Base-by-base conservation (phyloP, 1,140 invertebrate genomes). In the Drosophila burlai region DNA sequence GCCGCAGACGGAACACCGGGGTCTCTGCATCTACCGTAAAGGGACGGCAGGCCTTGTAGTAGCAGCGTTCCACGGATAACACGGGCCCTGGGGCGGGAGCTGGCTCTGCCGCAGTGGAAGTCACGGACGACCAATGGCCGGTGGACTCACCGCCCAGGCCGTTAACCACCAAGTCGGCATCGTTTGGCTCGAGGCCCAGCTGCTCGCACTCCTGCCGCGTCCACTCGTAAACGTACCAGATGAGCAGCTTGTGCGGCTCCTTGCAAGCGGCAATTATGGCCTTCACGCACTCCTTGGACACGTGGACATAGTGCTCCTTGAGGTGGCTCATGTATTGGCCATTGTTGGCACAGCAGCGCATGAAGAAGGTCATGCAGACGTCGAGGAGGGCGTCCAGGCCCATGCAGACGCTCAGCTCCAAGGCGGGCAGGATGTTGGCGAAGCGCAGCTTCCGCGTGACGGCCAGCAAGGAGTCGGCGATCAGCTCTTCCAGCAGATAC, bases 161-260 rank as follows among this genome's bases (percentile, higher is more conserved):
- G 42, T 60, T 24, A 2, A 54, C 71, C 43, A 81, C 67, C 58
- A 81, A 21, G 16, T 62, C 75, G 29, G 73, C 81, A 50, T 92
- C 81, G 1, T 62, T 72, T 9, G 76, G 55, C 13, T 65, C 50
- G 2, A 93, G 66, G 1, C 89, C 91, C 9, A 75, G 55, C 59
- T 89, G 79, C 47, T 78, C 68, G 42, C 92, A 93, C 50, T 93
- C 92, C 49, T 86, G 90, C n/a, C 91, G 90, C 13, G 91, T 93
- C 92, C 92, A 93, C 49, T 93, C 90, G 29, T 83, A 91, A 11
- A 93, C 87, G 54, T 91, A 93, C 90, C 92, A 92, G 3, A 92
- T 67, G 1, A 93, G 57, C 45, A 91, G 58, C 72, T 93, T 92
- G 26, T 84, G 77, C 5, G 83, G 80, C 49, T 93, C 82, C 47